phyloP scores from a whole-genome alignment of 2,797 vertebrate genomes.

The Chromis chromis region DNA sequence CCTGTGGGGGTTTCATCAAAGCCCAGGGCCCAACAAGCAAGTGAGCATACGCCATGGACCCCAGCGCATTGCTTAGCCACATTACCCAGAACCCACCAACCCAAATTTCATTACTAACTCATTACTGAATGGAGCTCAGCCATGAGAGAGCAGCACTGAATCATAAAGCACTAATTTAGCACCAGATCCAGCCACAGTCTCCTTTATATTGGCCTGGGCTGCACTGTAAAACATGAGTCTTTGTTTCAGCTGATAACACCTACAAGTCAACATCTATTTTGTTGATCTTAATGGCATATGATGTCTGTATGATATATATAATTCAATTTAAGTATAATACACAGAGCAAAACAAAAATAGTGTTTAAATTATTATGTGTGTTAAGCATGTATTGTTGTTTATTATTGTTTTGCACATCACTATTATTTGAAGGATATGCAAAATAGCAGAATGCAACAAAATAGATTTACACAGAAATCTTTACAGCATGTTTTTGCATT shows the following conservation, averaged over 20 bases:
- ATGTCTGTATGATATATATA: background rate
- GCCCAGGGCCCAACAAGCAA: slow-evolving; percentile 79
- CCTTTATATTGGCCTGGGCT: slow-evolving; percentile 60
- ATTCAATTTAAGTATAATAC: background rate
- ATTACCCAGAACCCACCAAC: slow-evolving; percentile 83
- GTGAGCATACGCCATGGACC: slow-evolving; percentile 74
- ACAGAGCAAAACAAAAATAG: background rate
- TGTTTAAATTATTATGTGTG: background rate
- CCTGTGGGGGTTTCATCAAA: slow-evolving; percentile 83
- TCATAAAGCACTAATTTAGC: slow-evolving; percentile 86
- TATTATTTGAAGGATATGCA: background rate
- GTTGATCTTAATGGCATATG: background rate
- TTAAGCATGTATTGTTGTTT: background rate
- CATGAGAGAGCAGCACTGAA: slow-evolving; percentile 76
- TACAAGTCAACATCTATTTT: background rate
- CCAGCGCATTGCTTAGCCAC: slow-evolving; percentile 84
- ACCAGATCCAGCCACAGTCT: slow-evolving; percentile 78
- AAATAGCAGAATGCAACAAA: background rate
- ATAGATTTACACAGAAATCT: too few relatives aligned
- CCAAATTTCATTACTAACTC: slow-evolving; percentile 87
- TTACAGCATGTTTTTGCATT: background rate
- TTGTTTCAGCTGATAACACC: slow-evolving; percentile 31
- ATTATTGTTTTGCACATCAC: background rate
- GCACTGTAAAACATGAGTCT: slow-evolving; percentile 48
- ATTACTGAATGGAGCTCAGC: slow-evolving; percentile 83